These are phyloP conservation scores for Myripristis jacobus DNA, from an alignment of 2,797 vertebrate genomes.

Conservation along the genomic window DNA sequence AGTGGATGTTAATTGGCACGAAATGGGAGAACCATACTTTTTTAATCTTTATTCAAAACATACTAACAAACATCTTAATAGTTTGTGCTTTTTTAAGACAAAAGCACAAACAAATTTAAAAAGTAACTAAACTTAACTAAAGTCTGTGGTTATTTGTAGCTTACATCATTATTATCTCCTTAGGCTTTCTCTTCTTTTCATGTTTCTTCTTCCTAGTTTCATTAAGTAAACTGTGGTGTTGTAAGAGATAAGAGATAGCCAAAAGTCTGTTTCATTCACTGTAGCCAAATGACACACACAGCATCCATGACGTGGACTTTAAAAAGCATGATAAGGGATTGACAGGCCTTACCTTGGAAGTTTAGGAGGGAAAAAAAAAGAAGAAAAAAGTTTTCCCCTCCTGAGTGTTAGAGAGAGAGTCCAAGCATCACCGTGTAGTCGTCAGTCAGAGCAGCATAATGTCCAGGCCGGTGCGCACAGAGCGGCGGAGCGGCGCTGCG, in stretches of 20 bases:
- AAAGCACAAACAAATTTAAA: no score
- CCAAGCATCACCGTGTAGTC: constrained; percentile 27
- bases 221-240: constrained; percentile 25
- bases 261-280: neutral
- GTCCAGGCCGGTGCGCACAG: constrained; percentile 1
- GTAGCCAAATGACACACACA: neutral
- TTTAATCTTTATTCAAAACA: constrained; percentile 12
- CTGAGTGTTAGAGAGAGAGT: constrained; percentile 5
- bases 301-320: neutral
- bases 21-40: no score
- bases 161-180: no score
- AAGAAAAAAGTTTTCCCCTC: constrained; percentile 30
- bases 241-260: constrained; percentile 34
- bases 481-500: constrained; percentile 21
- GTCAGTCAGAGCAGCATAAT: constrained; percentile 36
- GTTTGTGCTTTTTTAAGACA: no score
- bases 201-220: neutral
- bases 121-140: no score
- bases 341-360: constrained; percentile 53
- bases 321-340: neutral
- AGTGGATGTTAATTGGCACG: no score
- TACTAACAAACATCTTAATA: neutral
- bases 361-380: neutral
- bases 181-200: constrained; percentile 12
- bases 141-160: no score